Evolutionary conservation across 1,140 invertebrate genomes (phyloP).

Genomic region (Saccostrea echinata): DNA sequence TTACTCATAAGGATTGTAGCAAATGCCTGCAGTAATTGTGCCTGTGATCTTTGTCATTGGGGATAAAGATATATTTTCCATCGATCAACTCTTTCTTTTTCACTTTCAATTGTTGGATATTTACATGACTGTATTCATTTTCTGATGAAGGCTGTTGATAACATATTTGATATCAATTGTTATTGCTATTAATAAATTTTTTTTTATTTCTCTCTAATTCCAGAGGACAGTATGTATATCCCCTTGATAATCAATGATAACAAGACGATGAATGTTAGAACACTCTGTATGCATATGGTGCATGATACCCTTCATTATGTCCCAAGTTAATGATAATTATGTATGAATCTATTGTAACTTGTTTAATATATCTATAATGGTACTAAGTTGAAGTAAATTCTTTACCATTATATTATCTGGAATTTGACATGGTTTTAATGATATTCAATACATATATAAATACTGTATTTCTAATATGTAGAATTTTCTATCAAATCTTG

Average conservation of each 20-base stretch:
- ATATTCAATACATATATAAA: neutral
- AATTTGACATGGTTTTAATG: neutral
- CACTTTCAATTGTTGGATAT: no score
- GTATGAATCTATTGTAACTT: neutral
- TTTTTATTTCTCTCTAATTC: constrained; percentile 8
- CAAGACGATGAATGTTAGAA: neutral
- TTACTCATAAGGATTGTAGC: no score
- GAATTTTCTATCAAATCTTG: neutral
- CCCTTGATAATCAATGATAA: neutral
- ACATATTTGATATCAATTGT: neutral
- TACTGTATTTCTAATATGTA: neutral
- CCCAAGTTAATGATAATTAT: neutral
- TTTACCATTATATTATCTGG: neutral
- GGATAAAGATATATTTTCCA: no score
- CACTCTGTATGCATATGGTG: neutral
- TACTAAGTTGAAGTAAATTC: neutral
- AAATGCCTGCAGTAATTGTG: no score
- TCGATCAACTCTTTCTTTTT: no score
- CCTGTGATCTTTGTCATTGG: no score
- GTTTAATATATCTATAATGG: neutral
- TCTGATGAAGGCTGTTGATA: no score
- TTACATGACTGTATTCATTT: no score
- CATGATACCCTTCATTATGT: neutral
- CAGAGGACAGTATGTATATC: constrained; percentile 50
- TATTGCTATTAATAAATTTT: neutral